These are phyloP conservation scores for Notoglanidium macrostoma DNA, from an alignment of 2,797 vertebrate species.

Conservation along the genomic window DNA sequence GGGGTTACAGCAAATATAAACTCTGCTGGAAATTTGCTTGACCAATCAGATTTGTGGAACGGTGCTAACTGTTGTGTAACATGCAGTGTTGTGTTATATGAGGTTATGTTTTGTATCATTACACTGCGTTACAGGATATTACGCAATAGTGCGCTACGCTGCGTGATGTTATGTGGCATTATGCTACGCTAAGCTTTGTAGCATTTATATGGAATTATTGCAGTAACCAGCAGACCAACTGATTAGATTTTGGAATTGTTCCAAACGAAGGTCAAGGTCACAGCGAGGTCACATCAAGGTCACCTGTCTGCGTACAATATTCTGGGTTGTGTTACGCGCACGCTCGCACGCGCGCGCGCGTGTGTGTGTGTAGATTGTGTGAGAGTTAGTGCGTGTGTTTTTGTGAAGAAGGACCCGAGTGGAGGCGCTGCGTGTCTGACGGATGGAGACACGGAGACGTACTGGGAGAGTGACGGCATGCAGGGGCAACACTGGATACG, in stretches of 20 bases:
- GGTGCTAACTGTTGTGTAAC: too few relatives aligned
- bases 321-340: not conserved
- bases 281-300: not conserved
- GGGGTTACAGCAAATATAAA: too few relatives aligned
- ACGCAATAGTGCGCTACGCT: too few relatives aligned
- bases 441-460: constrained; percentile 90
- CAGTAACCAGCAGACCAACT: not conserved
- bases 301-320: not conserved
- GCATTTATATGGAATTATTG: too few relatives aligned
- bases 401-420: constrained; percentile 87
- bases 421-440: constrained; percentile 86
- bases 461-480: constrained; percentile 97
- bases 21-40: too few relatives aligned
- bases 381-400: constrained; percentile 34
- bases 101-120: too few relatives aligned
- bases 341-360: not conserved
- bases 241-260: not conserved
- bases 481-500: constrained; percentile 98
- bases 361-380: not conserved
- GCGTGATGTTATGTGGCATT: too few relatives aligned
- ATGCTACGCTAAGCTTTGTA: too few relatives aligned
- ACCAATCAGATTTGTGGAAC: too few relatives aligned
- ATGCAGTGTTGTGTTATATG: too few relatives aligned
- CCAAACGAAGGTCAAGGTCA: not conserved
- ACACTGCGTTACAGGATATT: not conserved